Conservation (phyloP, 2,797 vertebrate genomes). For the Bryconaethiops microstoma region DNA sequence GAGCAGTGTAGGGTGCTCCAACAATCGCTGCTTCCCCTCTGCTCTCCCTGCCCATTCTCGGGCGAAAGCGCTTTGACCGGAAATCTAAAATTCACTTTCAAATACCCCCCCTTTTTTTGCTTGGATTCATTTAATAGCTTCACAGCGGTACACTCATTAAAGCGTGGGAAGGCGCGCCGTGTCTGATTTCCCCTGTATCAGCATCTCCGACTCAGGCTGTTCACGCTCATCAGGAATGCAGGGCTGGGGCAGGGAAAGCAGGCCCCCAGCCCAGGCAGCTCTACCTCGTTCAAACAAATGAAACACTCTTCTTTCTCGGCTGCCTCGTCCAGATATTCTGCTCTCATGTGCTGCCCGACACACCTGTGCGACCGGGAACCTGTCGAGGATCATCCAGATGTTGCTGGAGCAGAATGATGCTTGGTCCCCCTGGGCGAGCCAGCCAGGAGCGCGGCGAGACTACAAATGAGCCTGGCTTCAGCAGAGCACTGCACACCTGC, state of each 20-base stretch:
- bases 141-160: slow-evolving; percentile 77
- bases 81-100: slow-evolving; percentile 89
- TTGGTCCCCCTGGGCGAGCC: slow-evolving; percentile 1
- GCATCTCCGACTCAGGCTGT: slow-evolving; percentile 73
- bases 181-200: slow-evolving; percentile 78
- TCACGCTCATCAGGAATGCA: slow-evolving; percentile 68
- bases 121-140: slow-evolving; percentile 76
- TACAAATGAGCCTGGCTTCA: slow-evolving; percentile 37
- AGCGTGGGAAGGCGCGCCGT: slow-evolving; percentile 59
- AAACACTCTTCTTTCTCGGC: slow-evolving; percentile 42
- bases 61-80: slow-evolving; percentile 76
- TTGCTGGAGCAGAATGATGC: slow-evolving; percentile 16
- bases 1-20: slow-evolving; percentile 55
- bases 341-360: slow-evolving; percentile 32
- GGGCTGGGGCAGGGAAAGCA: slow-evolving; percentile 57
- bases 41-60: slow-evolving; percentile 70
- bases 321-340: slow-evolving; percentile 40
- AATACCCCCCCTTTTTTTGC: slow-evolving; percentile 74
- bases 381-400: slow-evolving; percentile 46
- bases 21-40: slow-evolving; percentile 55
- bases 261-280: slow-evolving; percentile 36
- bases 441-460: slow-evolving; percentile 25
- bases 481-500: slow-evolving; percentile 41
- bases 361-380: slow-evolving; percentile 36
- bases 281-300: slow-evolving; percentile 31